Base-by-base conservation (phyloP, 2,888 invertebrate species). In the Tineola bisselliella region DNA sequence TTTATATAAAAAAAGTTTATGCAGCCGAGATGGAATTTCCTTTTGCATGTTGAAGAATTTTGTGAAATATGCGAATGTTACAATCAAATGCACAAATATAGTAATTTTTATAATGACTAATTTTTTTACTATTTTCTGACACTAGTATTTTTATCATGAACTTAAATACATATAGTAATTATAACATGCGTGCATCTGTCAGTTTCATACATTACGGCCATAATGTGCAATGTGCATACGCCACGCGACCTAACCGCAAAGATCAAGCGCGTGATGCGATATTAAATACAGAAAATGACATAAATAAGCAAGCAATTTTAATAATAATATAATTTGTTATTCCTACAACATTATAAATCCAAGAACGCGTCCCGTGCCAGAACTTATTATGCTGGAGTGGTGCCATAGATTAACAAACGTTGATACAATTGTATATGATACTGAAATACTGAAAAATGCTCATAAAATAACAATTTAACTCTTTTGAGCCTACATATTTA, bases 371-470 rank as follows among this genome's bases (percentile, higher is more conserved):
- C 60, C 31, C 11, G 52, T 44, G 60, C 44, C 60, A 30, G 60
- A 43, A 60, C 60, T 60, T 60, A 60, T 60, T 60, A 60, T 60
- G 25, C 60, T 60, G 60, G 44, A 60, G 60, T 60, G n/a, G 25
- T 30, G 48, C 60, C 60, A 60, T 44, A 60, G 60, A 60, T 18
- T 48, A 38, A 60, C 48, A 19, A 54, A 54, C 25, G 2, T 25
- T 54, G 54, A 25, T 54, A 54, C 13, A 17, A 48, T 17, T 38
- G 38, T 38, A n/a, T 38, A 6, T 38, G 38, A 12, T 38, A 38
- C 38, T 25, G 25, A 25, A 25, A 12, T 38, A 38, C 38, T 25
- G 25, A 25, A 25, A 6, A 38, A 38, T 10, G 38, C 3, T 38
- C 10, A n/a, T 38, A 38, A 38, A 38, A 38, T 31, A 38, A 3